Evolutionary conservation across 2,888 invertebrate genomes (phyloP), one percentile per base, ranked within the genome.

Genomic region (Leptopilina syphax): DNA sequence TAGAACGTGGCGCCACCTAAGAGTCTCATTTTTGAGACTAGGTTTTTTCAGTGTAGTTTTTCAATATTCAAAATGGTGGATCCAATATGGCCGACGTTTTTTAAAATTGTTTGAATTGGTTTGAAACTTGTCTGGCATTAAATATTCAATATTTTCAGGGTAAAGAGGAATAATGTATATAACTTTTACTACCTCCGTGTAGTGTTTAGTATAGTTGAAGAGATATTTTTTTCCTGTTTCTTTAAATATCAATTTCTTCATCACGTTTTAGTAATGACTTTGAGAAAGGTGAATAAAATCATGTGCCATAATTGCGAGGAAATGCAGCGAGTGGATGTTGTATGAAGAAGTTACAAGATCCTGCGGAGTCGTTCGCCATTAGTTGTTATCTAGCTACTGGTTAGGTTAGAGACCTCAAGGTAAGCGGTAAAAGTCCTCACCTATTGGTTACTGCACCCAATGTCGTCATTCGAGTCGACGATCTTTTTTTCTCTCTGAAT

Each of bases 391-490:
- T 27, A 50, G 60, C 57, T 27, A n/a, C 18, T 68, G 18, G 50
- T 50, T 68, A 81, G 83, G 84, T 84, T 80, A 80, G 82, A 85
- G 86, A 88, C 86, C 87, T 87, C 83, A 81, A 57, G 77, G 79
- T 82, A 80, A 82, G 87, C 87, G 89, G 88, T 85, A 86, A 87
- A 88, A 86, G 87, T 88, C 87, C 88, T 87, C 87, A 85, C 89
- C 89, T 87, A 89, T 88, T 70, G 68, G 47, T 65, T 80, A 81
- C 83, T 84, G 85, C 85, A 83, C 83, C 80, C 86, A 86, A 88
- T 87, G 88, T 87, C 89, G 89, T 86, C 88, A 88, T 89, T 89
- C 90, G 87, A 87, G 88, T 85, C 87, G 88, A 87, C 86, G 88
- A 86, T 89, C 87, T 86, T 83, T 82, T 82, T 73, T n/a, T 7